Evolutionary conservation across 2,797 vertebrate genomes (phyloP), one percentile per base, ranked within the genome.

Genomic region (Malurus splendens): DNA sequence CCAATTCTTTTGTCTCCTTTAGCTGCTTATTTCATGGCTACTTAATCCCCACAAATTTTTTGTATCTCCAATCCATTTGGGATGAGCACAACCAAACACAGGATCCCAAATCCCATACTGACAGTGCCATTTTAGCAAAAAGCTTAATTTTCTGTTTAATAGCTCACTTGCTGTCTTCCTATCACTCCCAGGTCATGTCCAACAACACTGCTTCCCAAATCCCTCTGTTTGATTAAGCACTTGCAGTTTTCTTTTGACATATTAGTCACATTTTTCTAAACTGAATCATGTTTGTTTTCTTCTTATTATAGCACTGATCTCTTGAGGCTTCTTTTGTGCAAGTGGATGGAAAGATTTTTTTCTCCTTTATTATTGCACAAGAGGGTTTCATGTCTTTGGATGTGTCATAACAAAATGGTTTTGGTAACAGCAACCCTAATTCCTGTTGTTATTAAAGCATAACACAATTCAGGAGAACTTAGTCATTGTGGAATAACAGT

Each of bases 221-320:
- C 51, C 50, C 54, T 81, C 72, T 60, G 23, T 54, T 67, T 74
- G 90, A 93, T 79, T 33, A 72, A 91, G 82, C 56, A 65, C 39
- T 92, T 65, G 76, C 68, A 89, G 44, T 89, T 95, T 95, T 62
- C 89, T 86, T 87, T 83, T 87, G 65, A 90, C 59, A 23, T 59
- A 83, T 68, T 90, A 94, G 51, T 76, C 75, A 86, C 92, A 93
- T 94, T 95, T 92, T 93, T 94, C 89, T 92, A 59, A 68, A 65
- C 55, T 90, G 92, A 94, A 83, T 95, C 89, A 94, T 83, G 42
- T 89, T 94, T 94, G 80, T 93, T 94, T 93, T 94, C 85, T 89
- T 93, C 89, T 87, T 93, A 75, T 94, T 90, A 94, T 77, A 70
- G 82, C 33, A 59, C 62, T 47, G 73, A 81, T 92, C 92, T 94